phyloP scores from a whole-genome alignment of 2,113 vertebrate genomes.

The Fregetta grallaria region DNA sequence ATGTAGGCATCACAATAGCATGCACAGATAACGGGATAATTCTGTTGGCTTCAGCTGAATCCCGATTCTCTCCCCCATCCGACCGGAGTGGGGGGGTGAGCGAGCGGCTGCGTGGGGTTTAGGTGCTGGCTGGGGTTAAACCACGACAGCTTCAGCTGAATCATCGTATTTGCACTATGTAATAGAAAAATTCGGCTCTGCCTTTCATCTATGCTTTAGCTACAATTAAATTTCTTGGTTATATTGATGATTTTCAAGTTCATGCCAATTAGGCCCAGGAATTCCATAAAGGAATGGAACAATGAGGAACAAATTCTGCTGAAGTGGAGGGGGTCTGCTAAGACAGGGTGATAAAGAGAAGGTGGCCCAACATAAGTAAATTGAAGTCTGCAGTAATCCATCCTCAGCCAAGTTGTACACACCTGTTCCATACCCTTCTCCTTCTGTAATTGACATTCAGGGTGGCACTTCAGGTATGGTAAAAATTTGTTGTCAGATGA shows the following conservation, averaged over 20 bases:
- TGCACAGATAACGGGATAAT: neutral
- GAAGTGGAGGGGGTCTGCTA: neutral
- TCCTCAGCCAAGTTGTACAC: neutral
- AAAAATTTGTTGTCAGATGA: conserved; percentile 26
- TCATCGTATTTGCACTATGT: neutral
- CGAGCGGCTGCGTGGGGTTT: too few species aligned
- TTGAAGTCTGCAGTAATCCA: neutral
- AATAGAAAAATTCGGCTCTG: neutral
- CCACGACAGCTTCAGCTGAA: neutral
- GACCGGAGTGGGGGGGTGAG: too few species aligned
- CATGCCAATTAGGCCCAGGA: neutral
- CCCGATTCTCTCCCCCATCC: too few species aligned
- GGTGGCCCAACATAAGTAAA: neutral
- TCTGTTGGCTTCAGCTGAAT: neutral
- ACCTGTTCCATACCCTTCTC: neutral
- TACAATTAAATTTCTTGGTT: neutral
- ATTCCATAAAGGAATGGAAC: neutral
- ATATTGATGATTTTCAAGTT: neutral
- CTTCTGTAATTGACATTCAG: neutral
- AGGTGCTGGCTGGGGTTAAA: too few species aligned
- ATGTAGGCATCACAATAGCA: neutral
- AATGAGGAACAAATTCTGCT: neutral
- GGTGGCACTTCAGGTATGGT: neutral
- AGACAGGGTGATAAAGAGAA: neutral
- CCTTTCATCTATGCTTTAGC: neutral